Base-by-base conservation (phyloP, 2,888 invertebrate genomes). In the Spatulosminthurus flaviceps region DNA sequence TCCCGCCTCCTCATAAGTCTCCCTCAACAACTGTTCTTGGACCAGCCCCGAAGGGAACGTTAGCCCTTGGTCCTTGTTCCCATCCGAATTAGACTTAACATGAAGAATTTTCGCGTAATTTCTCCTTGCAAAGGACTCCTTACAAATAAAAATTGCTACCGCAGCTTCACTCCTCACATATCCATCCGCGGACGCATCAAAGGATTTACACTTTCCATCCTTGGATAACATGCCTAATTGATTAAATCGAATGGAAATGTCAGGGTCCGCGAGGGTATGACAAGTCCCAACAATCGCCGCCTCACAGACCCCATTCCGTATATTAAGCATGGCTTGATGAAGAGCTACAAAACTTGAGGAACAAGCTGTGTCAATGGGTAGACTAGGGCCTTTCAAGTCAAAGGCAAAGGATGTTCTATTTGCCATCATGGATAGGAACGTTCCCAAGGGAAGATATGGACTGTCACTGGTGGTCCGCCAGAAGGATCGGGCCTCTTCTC, bases 311-410 rank as follows among this genome's bases (percentile, higher is more conserved):
- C 96, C 97, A 61, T 91, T 89, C 84, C 93, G 91, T 86, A 97
- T 95, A 61, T 95, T 93, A 2, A 89, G 88, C 77, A 92, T 90
- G 1, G 95, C 96, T 87, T 95, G 94, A 86, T 97, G 93, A 87
- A 98, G 89, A n/a, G 96, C 98, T 87, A 94, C 92, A 87, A 97
- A 89, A 82, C 96, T 95, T 86, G 97, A 97, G 0, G 98, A 97
- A 88, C 98, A 98, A 11, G 98, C 98, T 0, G 98, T 98, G 89
- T 98, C 98, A 67, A 98, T 89, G 42, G 96, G 93, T 88, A 93
- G 97, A 87, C 97, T 97, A 13, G 98, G 98, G 0, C 98, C 91
- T 64, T 64, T 11, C 1, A 64, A 16, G 24, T 64, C 64, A 22
- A 64, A 26, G 2, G 22, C 24, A 16, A 64, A 64, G 24, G 64